Evolutionary conservation across 2,797 vertebrate species (phyloP), one percentile per base, ranked within the genome.

Genomic region (Anguilla megastoma): DNA sequence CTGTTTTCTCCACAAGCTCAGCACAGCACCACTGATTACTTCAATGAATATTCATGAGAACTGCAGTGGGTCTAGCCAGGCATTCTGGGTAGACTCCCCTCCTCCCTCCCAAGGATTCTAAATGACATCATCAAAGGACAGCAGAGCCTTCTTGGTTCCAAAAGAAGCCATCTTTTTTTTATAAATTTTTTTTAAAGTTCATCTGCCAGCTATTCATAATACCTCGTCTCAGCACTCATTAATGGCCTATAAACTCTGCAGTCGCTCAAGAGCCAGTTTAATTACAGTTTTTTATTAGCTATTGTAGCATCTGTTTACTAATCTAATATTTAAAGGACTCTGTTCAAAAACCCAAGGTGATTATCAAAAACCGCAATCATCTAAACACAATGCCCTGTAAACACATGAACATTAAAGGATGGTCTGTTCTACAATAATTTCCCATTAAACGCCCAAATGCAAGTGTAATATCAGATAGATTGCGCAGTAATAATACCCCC

Each of bases 21-120:
- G 86, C 83, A 48, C 80, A 88, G 54, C 87, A 86, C 66, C 71
- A 91, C 90, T 54, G 48, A 90, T 92, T 90, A 86, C 50, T 56
- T 79, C 86, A 0, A 66, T 91, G 87, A 87, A 91, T 90, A 92
- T 91, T 91, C 86, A 89, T 91, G 90, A 93, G 91, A 45, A 82
- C 83, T 89, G 87, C 86, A 89, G 63, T 87, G 85, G 82, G 74
- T 85, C n/a, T 79, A 41, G 54, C 85, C 88, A 84, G 36, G 41
- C 45, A 87, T 45, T 6, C 16, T 88, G 89, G 86, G 85, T 30
- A 90, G 84, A 87, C 52, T 54, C 79, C 88, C 18, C 86, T 84
- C 80, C 9, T 14, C 54, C 54, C 36, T 41, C 60, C 60, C 24
- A 63, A 84, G 36, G 24, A 41, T 56, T 89, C 79, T 87, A 58